Conservation (phyloP, 2,888 invertebrate species). For the Callyntrura guangdongensis region DNA sequence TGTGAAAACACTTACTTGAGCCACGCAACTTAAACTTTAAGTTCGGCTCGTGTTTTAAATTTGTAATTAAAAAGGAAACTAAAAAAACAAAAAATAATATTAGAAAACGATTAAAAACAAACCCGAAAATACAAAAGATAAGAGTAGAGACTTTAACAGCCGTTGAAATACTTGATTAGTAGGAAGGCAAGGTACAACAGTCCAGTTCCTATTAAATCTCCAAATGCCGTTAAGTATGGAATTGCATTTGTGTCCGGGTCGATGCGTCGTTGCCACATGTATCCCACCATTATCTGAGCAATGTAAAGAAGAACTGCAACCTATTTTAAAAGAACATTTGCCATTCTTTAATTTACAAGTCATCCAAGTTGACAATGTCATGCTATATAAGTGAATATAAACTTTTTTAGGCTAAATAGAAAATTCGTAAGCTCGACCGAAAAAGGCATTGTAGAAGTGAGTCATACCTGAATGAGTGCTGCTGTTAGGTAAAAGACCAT, state of each 20-base stretch:
- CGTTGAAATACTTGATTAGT: slow-evolving; percentile 52
- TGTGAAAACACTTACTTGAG: slow-evolving; percentile 13
- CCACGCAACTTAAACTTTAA: background rate
- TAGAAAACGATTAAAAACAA: background rate
- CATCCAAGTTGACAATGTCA: too few species aligned
- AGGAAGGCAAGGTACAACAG: slow-evolving; percentile 90
- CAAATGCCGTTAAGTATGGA: slow-evolving; percentile 95
- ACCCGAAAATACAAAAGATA: background rate
- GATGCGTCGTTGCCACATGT: slow-evolving; percentile 93
- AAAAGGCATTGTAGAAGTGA: too few species aligned
- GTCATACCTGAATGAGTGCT: slow-evolving; percentile 82
- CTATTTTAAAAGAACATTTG: slow-evolving; percentile 84
- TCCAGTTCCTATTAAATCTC: slow-evolving; percentile 95
- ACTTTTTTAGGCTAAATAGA: too few species aligned
- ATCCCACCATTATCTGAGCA: slow-evolving; percentile 93
- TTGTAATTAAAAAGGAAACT: slow-evolving; percentile 7
- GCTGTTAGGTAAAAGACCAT: slow-evolving; percentile 81
- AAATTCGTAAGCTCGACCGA: too few species aligned
- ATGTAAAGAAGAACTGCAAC: slow-evolving; percentile 91
- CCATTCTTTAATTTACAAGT: too few species aligned
- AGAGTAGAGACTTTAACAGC: slow-evolving; percentile 30
- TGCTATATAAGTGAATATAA: too few species aligned
- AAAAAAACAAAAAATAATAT: background rate
- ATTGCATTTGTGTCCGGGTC: slow-evolving; percentile 97
- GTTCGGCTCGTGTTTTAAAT: background rate